Base-by-base conservation (phyloP, 2,113 vertebrate species). In the Siniperca chuatsi region DNA sequence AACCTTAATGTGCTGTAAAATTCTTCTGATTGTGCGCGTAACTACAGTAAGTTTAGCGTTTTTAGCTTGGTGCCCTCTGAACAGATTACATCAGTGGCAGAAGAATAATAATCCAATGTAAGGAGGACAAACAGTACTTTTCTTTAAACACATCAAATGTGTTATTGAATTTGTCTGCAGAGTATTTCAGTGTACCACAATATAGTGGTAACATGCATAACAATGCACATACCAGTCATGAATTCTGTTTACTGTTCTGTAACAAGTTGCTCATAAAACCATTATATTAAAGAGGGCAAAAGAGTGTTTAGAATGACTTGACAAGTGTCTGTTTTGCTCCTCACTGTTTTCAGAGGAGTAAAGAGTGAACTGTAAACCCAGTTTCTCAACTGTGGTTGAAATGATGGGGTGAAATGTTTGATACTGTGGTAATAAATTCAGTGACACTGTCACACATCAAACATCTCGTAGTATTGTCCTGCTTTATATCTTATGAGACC, bases 381-480 rank as follows among this genome's bases (percentile, higher is more conserved):
- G 83, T 80, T 69, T 72, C 29, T 84, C 33, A 40, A 16, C 54
- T 84, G 37, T 68, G 75, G 65, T 29, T 52, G 50, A 66, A 65
- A 35, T 65, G 66, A 13, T 65, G 64, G 55, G 16, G 37, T 46
- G 62, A 90, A 77, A 74, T 93, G 88, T 93, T 93, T 89, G 73
- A 85, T 92, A 92, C 67, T 50, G 74, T n/a, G 78, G 71, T 82
- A 94, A 94, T 94, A 94, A 94, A 94, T 73, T 72, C 80, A 75
- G 76, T 89, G 78, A 88, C 60, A 0, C 4, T n/a, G 82, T 90
- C 79, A 83, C 58, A 61, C 86, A 74, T 44, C 6, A 25, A 79
- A 89, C 40, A 9, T 55, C 44, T 83, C 25, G 6, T 65, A 46
- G 42, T 74, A 52, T 48, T 76, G 75, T 91, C 61, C 60, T 81